Percentiles rank a stretch among this genome's conserved stretches.
These are phyloP conservation scores for Andrena bucephala DNA, from an alignment of 2,888 invertebrate genomes.

Conservation along the genomic window DNA sequence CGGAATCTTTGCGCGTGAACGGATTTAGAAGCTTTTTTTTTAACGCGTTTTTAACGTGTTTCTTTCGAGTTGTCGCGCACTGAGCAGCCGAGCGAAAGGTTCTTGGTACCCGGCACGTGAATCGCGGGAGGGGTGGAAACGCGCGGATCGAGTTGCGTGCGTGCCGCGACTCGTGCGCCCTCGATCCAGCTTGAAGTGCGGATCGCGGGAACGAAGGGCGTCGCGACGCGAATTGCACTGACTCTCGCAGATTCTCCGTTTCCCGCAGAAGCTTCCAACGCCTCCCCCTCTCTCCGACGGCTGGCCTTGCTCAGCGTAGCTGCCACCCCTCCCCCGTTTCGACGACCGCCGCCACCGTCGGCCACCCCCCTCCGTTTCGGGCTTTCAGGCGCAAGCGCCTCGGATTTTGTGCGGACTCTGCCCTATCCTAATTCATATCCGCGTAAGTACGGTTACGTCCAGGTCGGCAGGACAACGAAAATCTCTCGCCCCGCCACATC, in stretches of 20 bases:
- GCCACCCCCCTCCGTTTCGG: conserved; percentile 63
- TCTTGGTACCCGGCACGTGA: conserved; percentile 14
- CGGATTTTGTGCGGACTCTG: conserved; percentile 70
- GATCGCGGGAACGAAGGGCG: conserved; percentile 69
- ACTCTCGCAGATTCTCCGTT: conserved; percentile 78
- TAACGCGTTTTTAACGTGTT: not conserved
- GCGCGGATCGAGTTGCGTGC: conserved; percentile 21
- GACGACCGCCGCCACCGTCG: conserved; percentile 39
- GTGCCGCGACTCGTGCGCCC: conserved; percentile 43
- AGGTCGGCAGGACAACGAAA: conserved; percentile 48
- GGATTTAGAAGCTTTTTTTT: not conserved
- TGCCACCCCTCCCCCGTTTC: conserved; percentile 58
- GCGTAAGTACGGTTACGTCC: conserved; percentile 73
- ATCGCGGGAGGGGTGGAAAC: conserved; percentile 1
- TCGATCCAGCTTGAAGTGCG: conserved; percentile 55
- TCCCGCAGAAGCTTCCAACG: conserved; percentile 75
- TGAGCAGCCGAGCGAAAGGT: not conserved
- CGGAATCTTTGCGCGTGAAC: conserved; percentile 1
- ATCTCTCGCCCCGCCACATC: conserved; percentile 57
- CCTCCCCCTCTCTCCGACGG: conserved; percentile 59
- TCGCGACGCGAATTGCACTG: conserved; percentile 83
- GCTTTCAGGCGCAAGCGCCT: conserved; percentile 79
- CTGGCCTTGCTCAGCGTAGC: conserved; percentile 57
- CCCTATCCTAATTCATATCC: conserved; percentile 77
- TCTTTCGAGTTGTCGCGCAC: conserved; percentile 27